phyloP scores from a whole-genome alignment of 2,113 vertebrate genomes.

The Tichodroma muraria region DNA sequence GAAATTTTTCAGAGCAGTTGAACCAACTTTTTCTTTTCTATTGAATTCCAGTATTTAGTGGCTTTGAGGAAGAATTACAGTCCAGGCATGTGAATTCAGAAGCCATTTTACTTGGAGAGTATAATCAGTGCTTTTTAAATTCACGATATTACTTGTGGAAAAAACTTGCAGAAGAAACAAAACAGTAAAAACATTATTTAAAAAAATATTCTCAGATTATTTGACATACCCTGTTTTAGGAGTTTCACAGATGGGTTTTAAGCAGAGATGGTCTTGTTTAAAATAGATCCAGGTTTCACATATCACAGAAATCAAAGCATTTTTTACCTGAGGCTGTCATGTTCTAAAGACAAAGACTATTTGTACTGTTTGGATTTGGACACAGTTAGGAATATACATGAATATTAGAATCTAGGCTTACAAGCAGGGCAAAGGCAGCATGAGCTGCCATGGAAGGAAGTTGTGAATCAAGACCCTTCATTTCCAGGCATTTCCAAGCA shows the following conservation, averaged over 20 bases:
- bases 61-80: not conserved
- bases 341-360: not conserved
- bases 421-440: not conserved
- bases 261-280: not conserved
- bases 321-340: not conserved
- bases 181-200: not conserved
- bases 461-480: not conserved
- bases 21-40: not conserved
- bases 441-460: not conserved
- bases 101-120: not conserved
- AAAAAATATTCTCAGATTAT: not conserved
- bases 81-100: not conserved
- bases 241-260: not conserved
- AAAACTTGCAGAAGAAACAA: not conserved
- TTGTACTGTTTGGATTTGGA: not conserved
- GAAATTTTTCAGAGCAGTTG: not conserved
- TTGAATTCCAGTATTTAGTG: not conserved
- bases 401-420: not conserved
- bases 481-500: conserved; percentile 26
- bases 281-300: not conserved
- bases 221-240: not conserved
- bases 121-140: not conserved
- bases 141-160: not conserved
- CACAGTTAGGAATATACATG: not conserved
- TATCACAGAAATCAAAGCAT: not conserved